phyloP scores from a whole-genome alignment of 1,140 invertebrate species.

The Mya arenaria region DNA sequence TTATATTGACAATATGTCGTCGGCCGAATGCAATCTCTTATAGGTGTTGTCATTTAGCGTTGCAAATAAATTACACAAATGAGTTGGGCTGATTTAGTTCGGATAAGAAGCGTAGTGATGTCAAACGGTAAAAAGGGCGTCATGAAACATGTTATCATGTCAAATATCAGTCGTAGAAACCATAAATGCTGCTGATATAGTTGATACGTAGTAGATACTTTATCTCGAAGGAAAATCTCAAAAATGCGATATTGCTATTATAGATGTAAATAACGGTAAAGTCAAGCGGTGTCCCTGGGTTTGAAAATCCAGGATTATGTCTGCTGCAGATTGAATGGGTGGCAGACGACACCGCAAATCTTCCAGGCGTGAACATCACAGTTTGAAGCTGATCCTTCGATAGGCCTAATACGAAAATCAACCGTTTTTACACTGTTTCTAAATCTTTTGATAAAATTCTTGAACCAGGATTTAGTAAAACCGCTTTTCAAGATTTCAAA shows the following conservation, averaged over 20 bases:
- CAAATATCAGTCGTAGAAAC: not conserved
- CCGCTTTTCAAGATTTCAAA: slow-evolving; percentile 35
- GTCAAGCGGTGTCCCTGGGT: too few relatives aligned
- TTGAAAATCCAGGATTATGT: slow-evolving; percentile 1
- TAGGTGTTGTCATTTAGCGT: not conserved
- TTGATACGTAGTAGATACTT: too few relatives aligned
- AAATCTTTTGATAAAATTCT: slow-evolving; percentile 49
- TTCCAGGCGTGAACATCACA: slow-evolving; percentile 49
- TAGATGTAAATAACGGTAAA: too few relatives aligned
- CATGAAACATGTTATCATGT: not conserved
- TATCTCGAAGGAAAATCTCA: too few relatives aligned
- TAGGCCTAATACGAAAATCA: slow-evolving; percentile 42
- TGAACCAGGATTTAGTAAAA: slow-evolving; percentile 35
- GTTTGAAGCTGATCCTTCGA: slow-evolving; percentile 4
- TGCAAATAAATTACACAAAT: not conserved
- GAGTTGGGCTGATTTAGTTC: too few relatives aligned
- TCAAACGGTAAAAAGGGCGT: not conserved
- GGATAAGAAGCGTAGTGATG: too few relatives aligned
- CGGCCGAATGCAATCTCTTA: not conserved
- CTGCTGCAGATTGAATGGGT: slow-evolving; percentile 18
- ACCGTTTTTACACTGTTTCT: slow-evolving; percentile 51
- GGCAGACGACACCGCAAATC: slow-evolving; percentile 33
- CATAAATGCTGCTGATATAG: too few relatives aligned
- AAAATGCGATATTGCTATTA: too few relatives aligned
- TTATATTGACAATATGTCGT: not conserved